Evolutionary conservation across 2,888 invertebrate genomes (phyloP).

Genomic region (Subacronicta megacephala): DNA sequence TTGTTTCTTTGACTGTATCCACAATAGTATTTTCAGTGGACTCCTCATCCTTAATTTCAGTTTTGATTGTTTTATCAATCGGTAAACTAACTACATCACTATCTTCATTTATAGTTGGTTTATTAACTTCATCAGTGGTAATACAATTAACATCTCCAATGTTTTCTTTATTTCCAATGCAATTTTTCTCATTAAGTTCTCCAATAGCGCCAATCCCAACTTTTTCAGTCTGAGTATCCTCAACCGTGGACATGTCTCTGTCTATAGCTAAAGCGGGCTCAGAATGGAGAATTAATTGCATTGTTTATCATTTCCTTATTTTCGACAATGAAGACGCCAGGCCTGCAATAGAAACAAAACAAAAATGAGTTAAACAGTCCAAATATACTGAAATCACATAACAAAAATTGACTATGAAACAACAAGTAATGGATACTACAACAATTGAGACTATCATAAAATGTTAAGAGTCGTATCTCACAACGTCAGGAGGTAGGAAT

Average conservation of each 20-base stretch:
- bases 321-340: slow-evolving; percentile 49
- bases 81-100: slow-evolving; percentile 27
- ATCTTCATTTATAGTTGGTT: slow-evolving; percentile 18
- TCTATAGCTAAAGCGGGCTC: slow-evolving; percentile 69
- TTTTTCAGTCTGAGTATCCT: slow-evolving; percentile 66
- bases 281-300: slow-evolving; percentile 82
- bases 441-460: too few species aligned
- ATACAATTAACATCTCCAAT: slow-evolving; percentile 53
- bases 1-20: slow-evolving; percentile 13
- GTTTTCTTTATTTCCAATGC: slow-evolving; percentile 61
- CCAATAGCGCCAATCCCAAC: slow-evolving; percentile 58
- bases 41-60: slow-evolving; percentile 34
- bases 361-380: slow-evolving; percentile 11
- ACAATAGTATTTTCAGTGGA: slow-evolving; percentile 16
- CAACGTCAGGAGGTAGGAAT: too few species aligned
- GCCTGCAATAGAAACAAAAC: slow-evolving; percentile 66
- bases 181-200: slow-evolving; percentile 56
- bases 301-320: slow-evolving; percentile 77
- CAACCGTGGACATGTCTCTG: slow-evolving; percentile 74
- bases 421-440: too few species aligned
- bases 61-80: slow-evolving; percentile 11
- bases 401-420: too few species aligned
- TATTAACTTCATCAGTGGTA: slow-evolving; percentile 36
- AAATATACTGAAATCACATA: too few species aligned
- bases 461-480: too few species aligned